These are phyloP conservation scores for Porites lutea DNA, from an alignment of 64 coral and sea anemone species.

Conservation along the genomic window DNA sequence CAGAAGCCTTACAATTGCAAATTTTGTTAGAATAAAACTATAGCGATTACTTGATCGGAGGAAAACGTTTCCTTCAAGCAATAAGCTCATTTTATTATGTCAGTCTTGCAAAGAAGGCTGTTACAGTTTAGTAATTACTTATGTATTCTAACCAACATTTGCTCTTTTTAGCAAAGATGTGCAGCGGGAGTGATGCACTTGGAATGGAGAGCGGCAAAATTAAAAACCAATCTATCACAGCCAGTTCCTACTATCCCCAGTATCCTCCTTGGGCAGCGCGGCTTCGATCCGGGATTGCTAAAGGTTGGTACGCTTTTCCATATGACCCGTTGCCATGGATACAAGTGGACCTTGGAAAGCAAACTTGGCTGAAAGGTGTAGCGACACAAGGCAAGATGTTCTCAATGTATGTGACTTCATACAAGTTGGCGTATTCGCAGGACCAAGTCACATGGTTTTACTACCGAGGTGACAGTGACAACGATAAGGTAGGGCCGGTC, in stretches of 20 bases:
- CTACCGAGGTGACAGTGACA: not conserved
- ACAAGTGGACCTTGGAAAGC: not conserved
- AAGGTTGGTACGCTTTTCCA: not conserved
- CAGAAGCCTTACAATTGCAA: too few species aligned
- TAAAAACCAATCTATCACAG: not conserved
- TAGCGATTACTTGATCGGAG: too few species aligned
- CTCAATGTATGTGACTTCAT: not conserved
- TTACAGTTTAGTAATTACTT: too few species aligned
- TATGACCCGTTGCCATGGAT: not conserved
- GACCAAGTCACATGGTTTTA: not conserved
- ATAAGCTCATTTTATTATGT: too few species aligned
- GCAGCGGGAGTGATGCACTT: not conserved
- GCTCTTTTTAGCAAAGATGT: too few species aligned
- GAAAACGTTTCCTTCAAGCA: too few species aligned
- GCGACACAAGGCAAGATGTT: constrained; percentile 17
- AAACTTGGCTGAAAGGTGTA: not conserved
- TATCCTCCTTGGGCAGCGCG: not conserved
- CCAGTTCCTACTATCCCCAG: not conserved
- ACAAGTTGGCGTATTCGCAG: not conserved
- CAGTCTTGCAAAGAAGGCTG: too few species aligned
- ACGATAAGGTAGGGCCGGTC: not conserved
- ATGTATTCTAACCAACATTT: too few species aligned
- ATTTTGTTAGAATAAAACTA: too few species aligned
- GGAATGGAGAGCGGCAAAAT: constrained; percentile 3
- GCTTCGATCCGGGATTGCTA: not conserved